phyloP scores from a whole-genome alignment of 30 jellyfish, hydroid and myxozoan species.

The Turritopsis dohrnii region DNA sequence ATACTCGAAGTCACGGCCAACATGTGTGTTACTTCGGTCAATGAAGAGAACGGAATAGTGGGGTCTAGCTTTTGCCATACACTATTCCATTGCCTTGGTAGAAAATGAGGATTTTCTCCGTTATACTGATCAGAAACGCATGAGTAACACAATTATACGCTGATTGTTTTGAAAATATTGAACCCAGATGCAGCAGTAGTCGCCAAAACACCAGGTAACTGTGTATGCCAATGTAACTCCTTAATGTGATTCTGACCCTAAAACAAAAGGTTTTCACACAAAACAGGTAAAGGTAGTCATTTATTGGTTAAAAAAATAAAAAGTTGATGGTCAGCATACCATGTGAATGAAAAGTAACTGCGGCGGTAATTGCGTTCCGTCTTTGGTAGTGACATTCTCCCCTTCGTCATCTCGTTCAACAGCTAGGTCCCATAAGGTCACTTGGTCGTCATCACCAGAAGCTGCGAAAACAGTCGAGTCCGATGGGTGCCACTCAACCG shows the following conservation, averaged over 20 bases:
- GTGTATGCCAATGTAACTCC: slow-evolving; percentile 94
- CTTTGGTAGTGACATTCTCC: slow-evolving; percentile 28
- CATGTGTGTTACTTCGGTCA: no score
- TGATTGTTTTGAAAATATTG: slow-evolving; percentile 82
- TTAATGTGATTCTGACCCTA: slow-evolving; percentile 89
- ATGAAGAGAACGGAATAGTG: no score
- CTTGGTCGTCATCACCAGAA: slow-evolving; percentile 82
- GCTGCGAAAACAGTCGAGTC: slow-evolving; percentile 97
- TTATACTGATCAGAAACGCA: neutral
- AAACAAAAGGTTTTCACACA: neutral
- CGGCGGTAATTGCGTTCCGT: slow-evolving; percentile 77
- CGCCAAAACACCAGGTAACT: slow-evolving; percentile 69
- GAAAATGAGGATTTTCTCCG: no score
- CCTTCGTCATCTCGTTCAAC: slow-evolving; percentile 85
- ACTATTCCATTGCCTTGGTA: no score
- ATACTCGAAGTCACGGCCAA: no score
- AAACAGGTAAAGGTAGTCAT: neutral
- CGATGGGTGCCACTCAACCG: slow-evolving; percentile 97
- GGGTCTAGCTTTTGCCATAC: no score
- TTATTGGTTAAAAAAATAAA: neutral
- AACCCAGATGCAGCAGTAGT: slow-evolving; percentile 83
- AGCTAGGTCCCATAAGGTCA: slow-evolving; percentile 93
- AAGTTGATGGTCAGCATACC: slow-evolving; percentile 50
- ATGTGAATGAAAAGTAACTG: slow-evolving; percentile 87
- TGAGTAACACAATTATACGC: slow-evolving; percentile 43